Conservation (phyloP, 2,113 vertebrate genomes). For the Grallaria varia region DNA sequence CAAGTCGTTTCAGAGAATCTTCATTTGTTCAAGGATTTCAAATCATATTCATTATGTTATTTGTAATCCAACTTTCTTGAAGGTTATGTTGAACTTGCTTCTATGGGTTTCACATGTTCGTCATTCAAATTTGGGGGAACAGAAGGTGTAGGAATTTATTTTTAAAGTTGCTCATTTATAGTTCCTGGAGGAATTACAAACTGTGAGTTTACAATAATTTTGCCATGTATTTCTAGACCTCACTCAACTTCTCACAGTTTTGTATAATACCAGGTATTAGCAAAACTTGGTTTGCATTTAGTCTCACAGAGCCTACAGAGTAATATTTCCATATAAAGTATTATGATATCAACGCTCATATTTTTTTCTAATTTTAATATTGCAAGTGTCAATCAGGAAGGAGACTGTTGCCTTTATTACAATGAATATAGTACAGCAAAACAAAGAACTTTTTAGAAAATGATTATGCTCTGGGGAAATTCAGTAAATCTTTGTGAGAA, state of each 20-base stretch:
- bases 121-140: constrained; percentile 19
- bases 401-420: constrained; percentile 61
- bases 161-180: constrained; percentile 47
- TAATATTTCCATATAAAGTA: constrained; percentile 23
- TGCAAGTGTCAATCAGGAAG: not conserved
- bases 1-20: constrained; percentile 57
- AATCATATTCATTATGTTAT: constrained; percentile 22
- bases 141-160: constrained; percentile 14
- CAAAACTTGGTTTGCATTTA: constrained; percentile 29
- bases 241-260: not conserved
- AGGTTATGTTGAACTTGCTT: not conserved
- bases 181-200: constrained; percentile 38
- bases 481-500: constrained; percentile 72
- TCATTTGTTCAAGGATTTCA: constrained; percentile 57
- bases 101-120: not conserved
- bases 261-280: constrained; percentile 11
- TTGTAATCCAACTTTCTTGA: not conserved
- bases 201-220: constrained; percentile 30
- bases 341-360: not conserved
- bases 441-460: constrained; percentile 72
- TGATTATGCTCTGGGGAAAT: constrained; percentile 68
- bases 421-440: constrained; percentile 45
- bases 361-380: constrained; percentile 34
- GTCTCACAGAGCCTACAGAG: not conserved
- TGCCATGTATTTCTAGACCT: constrained; percentile 42